Evolutionary conservation across 2,113 vertebrate species (phyloP), one percentile per base, ranked within the genome.

Genomic region (Thermophis baileyi): DNA sequence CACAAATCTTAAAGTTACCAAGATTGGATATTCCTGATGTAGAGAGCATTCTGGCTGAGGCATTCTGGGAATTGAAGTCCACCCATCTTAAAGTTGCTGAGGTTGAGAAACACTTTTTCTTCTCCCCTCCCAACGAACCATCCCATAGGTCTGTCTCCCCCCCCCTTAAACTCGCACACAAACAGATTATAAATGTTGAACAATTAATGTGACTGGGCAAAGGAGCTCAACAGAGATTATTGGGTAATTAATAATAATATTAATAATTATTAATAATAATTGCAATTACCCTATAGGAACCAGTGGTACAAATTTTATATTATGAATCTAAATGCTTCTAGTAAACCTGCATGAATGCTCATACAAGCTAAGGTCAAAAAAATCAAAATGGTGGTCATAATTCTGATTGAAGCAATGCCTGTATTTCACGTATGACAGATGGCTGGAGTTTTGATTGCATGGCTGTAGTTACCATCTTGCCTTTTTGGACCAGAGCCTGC

Each of bases 141-240:
- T 81, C 3, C 7, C 18, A 81, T 95, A 91, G 22, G 6, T 20
- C 50, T 4, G 49, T 60, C 25, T 27, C 93, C 5, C 24, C 87
- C 88, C 53, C 94, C 92, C 18, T 27, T 22, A 87, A 30, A 88
- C 14, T 51, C 1, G 1, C 22, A 44, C 51, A 54, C 50, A 54
- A 8, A 44, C 7, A 22, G 89, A 0, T 0, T 30, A 51, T 74
- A 88, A 49, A 0, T 88, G n/a, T 49, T 27, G 46, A 86, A 49
- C 0, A 4, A 44, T 27, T 86, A 47, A 49, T 47, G 30, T 46
- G 85, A 85, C 57, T 30, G 9, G 60, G 40, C 63, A 85, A 89
- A 89, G 16, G 27, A 55, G 51, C 81, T 92, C 47, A 89, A 88
- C 40, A 69, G 40, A 22, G 46, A 74, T 6, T 9, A 27, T 24